Percentiles rank a stretch among this genome's conserved stretches.
phyloP scores from a whole-genome alignment of 1,140 invertebrate genomes.

The Eumeta japonica region DNA sequence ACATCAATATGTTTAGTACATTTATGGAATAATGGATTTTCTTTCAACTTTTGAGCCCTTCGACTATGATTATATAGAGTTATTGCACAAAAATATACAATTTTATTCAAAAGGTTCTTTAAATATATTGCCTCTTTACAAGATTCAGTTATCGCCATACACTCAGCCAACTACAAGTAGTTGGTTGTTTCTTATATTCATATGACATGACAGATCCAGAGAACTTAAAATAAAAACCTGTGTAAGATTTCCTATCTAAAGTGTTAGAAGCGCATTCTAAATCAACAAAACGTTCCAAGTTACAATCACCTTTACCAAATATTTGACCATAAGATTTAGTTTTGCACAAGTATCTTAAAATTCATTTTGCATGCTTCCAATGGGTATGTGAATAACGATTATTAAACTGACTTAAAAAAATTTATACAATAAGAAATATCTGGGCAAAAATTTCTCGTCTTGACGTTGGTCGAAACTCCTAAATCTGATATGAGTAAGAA shows the following conservation, averaged over 20 bases:
- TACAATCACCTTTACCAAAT: too few relatives aligned
- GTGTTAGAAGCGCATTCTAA: constrained; percentile 31
- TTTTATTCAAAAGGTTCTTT: constrained; percentile 15
- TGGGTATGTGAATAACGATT: constrained; percentile 7
- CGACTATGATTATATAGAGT: too few relatives aligned
- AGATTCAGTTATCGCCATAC: constrained; percentile 24
- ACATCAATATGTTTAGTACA: too few relatives aligned
- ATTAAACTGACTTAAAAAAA: constrained; percentile 14
- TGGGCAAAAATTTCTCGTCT: constrained; percentile 8
- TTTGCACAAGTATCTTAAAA: constrained; percentile 9
- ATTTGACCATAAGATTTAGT: constrained; percentile 8
- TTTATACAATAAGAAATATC: constrained; percentile 10
- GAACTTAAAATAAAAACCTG: constrained; percentile 18
- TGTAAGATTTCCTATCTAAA: constrained; percentile 19
- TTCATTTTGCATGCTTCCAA: constrained; percentile 7
- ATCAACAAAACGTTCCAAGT: constrained; percentile 28
- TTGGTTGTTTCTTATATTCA: constrained; percentile 7
- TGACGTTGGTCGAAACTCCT: constrained; percentile 8
- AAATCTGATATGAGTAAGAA: constrained; percentile 9
- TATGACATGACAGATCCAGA: constrained; percentile 9
- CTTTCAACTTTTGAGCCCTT: too few relatives aligned
- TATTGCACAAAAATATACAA: too few relatives aligned
- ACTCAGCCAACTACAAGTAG: constrained; percentile 32
- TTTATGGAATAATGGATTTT: too few relatives aligned
- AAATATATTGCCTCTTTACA: constrained; percentile 29